These are phyloP conservation scores for Uria aalge DNA, from an alignment of 2,113 vertebrate genomes.

Conservation along the genomic window DNA sequence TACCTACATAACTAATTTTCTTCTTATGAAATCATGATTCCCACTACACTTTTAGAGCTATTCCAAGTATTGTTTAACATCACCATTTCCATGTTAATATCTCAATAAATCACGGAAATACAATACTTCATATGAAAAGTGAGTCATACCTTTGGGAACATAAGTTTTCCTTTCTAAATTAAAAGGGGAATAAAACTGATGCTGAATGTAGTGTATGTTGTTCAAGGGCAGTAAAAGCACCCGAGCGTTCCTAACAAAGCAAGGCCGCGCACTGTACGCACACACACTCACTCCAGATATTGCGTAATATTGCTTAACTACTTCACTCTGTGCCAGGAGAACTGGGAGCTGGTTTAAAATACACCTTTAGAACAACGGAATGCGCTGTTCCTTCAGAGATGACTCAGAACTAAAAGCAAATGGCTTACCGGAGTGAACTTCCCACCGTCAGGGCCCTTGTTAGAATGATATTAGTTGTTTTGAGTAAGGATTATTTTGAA, in stretches of 20 bases:
- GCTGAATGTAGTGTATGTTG: neutral
- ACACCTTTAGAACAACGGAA: neutral
- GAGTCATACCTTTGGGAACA: constrained; percentile 58
- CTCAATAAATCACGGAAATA: constrained; percentile 74
- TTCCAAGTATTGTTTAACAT: constrained; percentile 80
- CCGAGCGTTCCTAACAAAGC: neutral
- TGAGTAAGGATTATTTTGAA: neutral
- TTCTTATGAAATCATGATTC: constrained; percentile 78
- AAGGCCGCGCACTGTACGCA: neutral
- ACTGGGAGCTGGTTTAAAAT: neutral
- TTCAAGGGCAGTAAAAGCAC: constrained; percentile 31
- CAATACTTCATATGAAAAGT: constrained; percentile 70
- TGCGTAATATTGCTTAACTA: neutral
- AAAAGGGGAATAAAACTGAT: constrained; percentile 68
- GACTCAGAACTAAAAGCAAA: neutral
- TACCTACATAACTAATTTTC: constrained; percentile 80
- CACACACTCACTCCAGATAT: neutral
- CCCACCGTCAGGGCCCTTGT: neutral
- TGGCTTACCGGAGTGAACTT: neutral
- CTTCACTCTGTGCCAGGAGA: neutral
- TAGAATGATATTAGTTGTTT: neutral
- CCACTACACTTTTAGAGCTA: constrained; percentile 74
- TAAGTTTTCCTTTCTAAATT: constrained; percentile 75
- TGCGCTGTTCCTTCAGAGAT: neutral
- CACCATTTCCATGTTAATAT: constrained; percentile 80